Conservation (phyloP, 2,797 vertebrate species). For the Enoplosus armatus region DNA sequence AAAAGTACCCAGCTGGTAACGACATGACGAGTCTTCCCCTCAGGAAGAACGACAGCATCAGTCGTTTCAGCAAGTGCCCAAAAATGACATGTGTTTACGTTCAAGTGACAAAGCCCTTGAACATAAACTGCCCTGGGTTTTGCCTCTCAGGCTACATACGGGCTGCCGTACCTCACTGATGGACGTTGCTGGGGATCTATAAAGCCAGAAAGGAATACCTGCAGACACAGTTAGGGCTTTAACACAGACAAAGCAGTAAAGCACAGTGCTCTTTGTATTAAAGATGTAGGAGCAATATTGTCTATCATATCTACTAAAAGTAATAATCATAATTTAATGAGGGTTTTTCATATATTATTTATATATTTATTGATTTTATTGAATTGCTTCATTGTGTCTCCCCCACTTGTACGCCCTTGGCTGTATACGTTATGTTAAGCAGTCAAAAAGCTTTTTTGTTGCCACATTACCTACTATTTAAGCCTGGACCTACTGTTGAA, state of each 20-base stretch:
- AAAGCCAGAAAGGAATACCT: not conserved
- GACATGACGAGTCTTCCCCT: not conserved
- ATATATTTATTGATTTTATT: not conserved
- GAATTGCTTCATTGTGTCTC: not conserved
- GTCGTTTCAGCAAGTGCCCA: no score
- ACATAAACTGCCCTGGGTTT: not conserved
- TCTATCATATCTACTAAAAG: not conserved
- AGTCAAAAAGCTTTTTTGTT: not conserved
- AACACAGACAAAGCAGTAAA: not conserved
- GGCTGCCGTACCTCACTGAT: not conserved
- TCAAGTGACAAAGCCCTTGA: no score
- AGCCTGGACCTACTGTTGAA: not conserved
- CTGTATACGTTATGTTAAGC: not conserved
- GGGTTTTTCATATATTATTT: not conserved
- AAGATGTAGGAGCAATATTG: no score
- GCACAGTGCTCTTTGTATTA: not conserved
- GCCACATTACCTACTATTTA: not conserved
- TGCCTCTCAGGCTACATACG: not conserved
- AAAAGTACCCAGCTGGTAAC: not conserved
- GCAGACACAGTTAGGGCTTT: not conserved
- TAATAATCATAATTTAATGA: not conserved
- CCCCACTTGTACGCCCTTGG: not conserved
- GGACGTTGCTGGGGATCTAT: not conserved
- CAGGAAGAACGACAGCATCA: no score
- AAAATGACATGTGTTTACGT: no score